A percentile compares a stretch with the other conserved stretches of the same genome.
Evolutionary conservation across 2,113 vertebrate genomes (phyloP).

Genomic region (Dryoscopus gambensis): DNA sequence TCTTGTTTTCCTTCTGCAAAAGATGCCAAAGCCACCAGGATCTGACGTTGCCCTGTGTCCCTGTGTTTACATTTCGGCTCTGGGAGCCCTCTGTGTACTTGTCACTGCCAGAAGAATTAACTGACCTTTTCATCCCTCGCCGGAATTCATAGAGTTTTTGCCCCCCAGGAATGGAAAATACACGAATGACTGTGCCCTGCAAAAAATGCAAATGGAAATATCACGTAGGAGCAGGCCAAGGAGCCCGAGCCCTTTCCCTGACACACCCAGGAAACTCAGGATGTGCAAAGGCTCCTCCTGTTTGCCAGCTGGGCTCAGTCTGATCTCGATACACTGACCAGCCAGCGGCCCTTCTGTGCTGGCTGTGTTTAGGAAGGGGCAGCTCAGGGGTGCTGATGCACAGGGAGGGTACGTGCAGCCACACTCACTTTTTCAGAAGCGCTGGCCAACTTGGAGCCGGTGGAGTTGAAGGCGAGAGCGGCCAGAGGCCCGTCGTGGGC

Average conservation of each 20-base stretch:
- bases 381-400: neutral
- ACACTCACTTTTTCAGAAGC: slow-evolving; percentile 85
- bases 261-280: slow-evolving; percentile 10
- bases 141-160: slow-evolving; percentile 91
- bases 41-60: neutral
- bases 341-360: neutral
- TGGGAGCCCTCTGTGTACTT: neutral
- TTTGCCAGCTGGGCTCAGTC: neutral
- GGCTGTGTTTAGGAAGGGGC: neutral
- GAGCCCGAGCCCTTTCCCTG: neutral
- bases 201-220: slow-evolving; percentile 29
- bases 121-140: slow-evolving; percentile 92
- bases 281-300: neutral
- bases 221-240: neutral
- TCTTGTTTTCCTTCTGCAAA: slow-evolving; percentile 34
- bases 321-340: neutral
- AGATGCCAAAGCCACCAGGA: slow-evolving; percentile 54
- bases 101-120: neutral
- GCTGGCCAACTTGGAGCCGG: slow-evolving; percentile 86
- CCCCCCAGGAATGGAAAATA: slow-evolving; percentile 90
- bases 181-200: slow-evolving; percentile 93
- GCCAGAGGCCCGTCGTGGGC: slow-evolving; percentile 90
- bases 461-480: slow-evolving; percentile 86
- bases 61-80: neutral
- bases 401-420: neutral